These are phyloP conservation scores for Rhynchopsitta pachyrhyncha DNA, from an alignment of 2,113 vertebrate species.

Conservation along the genomic window DNA sequence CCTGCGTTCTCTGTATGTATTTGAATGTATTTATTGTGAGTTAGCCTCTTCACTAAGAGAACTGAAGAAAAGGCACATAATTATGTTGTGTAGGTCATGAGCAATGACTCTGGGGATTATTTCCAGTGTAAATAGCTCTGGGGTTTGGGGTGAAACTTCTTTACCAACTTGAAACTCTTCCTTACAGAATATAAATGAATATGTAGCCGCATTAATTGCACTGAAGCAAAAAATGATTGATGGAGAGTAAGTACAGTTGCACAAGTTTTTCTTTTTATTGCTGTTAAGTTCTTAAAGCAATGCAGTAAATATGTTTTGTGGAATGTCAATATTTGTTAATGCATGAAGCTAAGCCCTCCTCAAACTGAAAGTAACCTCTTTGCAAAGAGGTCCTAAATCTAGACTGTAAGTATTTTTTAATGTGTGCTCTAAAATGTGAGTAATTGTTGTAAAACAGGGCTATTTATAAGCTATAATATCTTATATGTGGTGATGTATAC, in stretches of 20 bases:
- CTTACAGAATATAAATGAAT: slow-evolving; percentile 91
- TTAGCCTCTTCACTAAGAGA: neutral
- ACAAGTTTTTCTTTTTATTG: neutral
- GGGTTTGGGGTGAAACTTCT: neutral
- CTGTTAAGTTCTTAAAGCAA: neutral
- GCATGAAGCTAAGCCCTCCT: neutral
- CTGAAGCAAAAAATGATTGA: slow-evolving; percentile 92
- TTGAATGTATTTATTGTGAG: neutral
- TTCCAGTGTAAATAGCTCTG: neutral
- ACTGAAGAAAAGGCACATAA: neutral
- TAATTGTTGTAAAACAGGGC: neutral
- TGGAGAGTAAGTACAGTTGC: slow-evolving; percentile 86
- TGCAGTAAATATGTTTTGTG: neutral
- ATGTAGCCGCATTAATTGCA: slow-evolving; percentile 88
- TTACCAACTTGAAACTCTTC: slow-evolving; percentile 35
- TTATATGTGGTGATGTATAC: neutral
- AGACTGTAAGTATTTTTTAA: neutral
- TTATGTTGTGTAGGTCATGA: neutral
- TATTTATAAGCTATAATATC: neutral
- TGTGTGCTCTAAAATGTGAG: neutral
- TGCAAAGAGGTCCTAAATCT: neutral
- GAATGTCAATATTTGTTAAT: accelerated
- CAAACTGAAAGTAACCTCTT: neutral
- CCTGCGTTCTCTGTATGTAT: accelerated
- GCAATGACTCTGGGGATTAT: neutral